Evolutionary conservation across 2,113 vertebrate species (phyloP).

Genomic region (Nothocercus nigrocapillus): DNA sequence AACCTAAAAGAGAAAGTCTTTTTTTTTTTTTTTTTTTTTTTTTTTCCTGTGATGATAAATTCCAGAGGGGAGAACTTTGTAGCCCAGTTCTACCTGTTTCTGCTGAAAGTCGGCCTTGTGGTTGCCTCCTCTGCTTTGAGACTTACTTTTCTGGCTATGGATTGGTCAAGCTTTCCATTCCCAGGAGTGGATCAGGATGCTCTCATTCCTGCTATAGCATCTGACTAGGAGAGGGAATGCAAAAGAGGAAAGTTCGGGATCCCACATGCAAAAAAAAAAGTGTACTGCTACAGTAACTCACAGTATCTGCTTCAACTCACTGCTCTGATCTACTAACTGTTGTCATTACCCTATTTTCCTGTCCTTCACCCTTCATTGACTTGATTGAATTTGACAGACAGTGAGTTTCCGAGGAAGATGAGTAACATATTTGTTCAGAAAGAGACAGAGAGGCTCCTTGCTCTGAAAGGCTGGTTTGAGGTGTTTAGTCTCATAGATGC

Average conservation of each 20-base stretch:
- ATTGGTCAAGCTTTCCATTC: background rate
- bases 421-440: background rate
- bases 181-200: background rate
- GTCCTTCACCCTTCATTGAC: background rate
- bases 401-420: background rate
- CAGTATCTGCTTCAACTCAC: background rate
- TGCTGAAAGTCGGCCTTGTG: background rate
- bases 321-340: background rate
- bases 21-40: background rate
- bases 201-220: background rate
- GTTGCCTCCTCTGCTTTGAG: background rate
- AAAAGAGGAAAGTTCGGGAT: background rate
- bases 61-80: background rate
- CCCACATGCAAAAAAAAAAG: background rate
- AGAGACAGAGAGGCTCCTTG: background rate
- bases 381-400: background rate
- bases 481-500: background rate
- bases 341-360: background rate
- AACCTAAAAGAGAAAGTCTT: background rate
- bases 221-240: background rate
- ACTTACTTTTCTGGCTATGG: background rate
- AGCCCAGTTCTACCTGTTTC: background rate
- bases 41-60: background rate
- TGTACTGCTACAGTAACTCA: background rate
- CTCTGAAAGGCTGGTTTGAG: background rate